Evolutionary conservation across 2,797 vertebrate genomes (phyloP).

Genomic region (Bradypus variegatus): DNA sequence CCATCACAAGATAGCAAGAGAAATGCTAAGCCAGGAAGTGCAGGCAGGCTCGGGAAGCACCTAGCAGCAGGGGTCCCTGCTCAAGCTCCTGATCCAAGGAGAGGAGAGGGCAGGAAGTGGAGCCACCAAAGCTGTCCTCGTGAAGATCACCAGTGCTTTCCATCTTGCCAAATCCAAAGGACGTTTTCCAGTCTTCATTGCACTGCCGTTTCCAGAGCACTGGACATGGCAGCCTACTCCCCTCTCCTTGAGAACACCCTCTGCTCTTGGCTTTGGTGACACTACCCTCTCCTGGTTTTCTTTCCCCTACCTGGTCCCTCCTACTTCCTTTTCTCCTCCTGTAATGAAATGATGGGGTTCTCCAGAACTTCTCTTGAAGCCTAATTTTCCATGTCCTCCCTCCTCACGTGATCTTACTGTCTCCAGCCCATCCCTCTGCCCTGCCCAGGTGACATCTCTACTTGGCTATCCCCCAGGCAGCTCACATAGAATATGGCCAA

Average conservation of each 20-base stretch:
- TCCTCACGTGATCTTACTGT: background rate
- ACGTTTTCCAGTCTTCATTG: background rate
- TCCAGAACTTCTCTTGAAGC: background rate
- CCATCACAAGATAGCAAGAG: background rate
- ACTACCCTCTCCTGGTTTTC: background rate
- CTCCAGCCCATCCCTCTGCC: background rate
- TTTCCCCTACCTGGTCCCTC: background rate
- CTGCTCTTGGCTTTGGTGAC: background rate
- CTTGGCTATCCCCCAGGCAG: background rate
- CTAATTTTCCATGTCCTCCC: too few relatives aligned
- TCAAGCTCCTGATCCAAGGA: background rate
- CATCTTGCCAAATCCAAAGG: background rate
- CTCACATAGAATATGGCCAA: too few relatives aligned
- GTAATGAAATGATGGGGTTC: background rate
- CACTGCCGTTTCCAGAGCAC: background rate
- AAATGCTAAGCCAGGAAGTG: background rate
- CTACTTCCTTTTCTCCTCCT: background rate
- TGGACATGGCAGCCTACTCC: fast-evolving
- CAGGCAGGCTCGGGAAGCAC: background rate
- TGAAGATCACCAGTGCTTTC: background rate
- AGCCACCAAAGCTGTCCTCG: background rate
- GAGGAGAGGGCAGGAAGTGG: background rate
- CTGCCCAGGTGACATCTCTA: background rate
- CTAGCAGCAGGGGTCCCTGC: background rate
- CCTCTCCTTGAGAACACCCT: background rate